These are phyloP conservation scores for Parasteatoda lunata DNA, from an alignment of 2,888 invertebrate genomes.

Conservation along the genomic window DNA sequence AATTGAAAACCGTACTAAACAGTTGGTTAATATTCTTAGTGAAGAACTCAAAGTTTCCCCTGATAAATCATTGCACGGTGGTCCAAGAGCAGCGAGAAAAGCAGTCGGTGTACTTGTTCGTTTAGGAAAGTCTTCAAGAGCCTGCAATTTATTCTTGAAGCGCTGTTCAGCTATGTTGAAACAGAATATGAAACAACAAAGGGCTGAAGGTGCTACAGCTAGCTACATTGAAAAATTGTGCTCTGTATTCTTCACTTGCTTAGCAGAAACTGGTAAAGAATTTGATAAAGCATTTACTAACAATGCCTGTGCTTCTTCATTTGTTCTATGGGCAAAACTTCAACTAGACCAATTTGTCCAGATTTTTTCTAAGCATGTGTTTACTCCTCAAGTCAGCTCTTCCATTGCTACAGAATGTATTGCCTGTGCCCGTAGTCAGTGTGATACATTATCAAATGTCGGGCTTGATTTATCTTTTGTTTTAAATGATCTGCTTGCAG, in stretches of 20 bases:
- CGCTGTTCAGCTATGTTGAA: conserved; percentile 87
- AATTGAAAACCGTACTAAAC: conserved; percentile 82
- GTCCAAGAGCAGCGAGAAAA: conserved; percentile 86
- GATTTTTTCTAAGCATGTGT: conserved; percentile 80
- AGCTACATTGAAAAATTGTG: conserved; percentile 87
- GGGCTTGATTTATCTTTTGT: conserved; percentile 95
- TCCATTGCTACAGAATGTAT: conserved; percentile 79
- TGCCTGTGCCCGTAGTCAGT: conserved; percentile 84
- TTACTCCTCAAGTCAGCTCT: conserved; percentile 90
- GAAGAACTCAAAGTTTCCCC: conserved; percentile 92
- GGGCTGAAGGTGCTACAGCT: conserved; percentile 81
- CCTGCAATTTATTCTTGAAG: conserved; percentile 87
- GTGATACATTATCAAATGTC: conserved; percentile 79
- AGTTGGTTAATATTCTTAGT: conserved; percentile 88
- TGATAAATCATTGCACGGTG: conserved; percentile 90
- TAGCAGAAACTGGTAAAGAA: conserved; percentile 84
- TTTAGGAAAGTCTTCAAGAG: conserved; percentile 83
- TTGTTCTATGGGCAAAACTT: conserved; percentile 90
- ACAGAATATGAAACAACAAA: conserved; percentile 85
- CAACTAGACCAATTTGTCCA: conserved; percentile 75
- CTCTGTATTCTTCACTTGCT: conserved; percentile 87
- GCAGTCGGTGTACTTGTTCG: conserved; percentile 89
- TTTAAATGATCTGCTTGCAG: conserved; percentile 87
- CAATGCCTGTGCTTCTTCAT: conserved; percentile 77
- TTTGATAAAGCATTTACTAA: conserved; percentile 83